Evolutionary conservation across 2,888 invertebrate genomes (phyloP), one percentile per base, ranked within the genome.

Genomic region (Endomychus coccineus): DNA sequence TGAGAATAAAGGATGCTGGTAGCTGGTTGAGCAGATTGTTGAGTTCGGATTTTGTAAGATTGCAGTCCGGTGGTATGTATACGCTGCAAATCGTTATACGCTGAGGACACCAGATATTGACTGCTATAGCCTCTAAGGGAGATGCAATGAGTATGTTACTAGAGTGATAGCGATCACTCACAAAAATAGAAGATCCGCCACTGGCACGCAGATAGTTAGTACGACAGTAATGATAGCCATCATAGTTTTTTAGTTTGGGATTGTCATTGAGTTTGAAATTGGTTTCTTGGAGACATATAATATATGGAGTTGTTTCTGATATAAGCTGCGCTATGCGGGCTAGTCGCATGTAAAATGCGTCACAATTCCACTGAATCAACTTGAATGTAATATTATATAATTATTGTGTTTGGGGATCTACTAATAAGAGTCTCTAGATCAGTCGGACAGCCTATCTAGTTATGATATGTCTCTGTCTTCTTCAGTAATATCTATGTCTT

Each of bases 201-300:
- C 39, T 41, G 10, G 44, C 41, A 36, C 29, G 14, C 4, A 16
- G 9, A 14, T 3, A 12, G 2, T 16, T 27, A 2, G 27, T 28
- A 16, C 29, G 24, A 13, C 30, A 21, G 3, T 33, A 5, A 10
- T 41, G 29, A 6, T 27, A 34, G 7, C 19, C 31, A 10, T 39
- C 21, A 15, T 30, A 42, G 13, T 30, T 33, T 36, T 34, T 42
- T 4, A 44, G 30, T 1, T 25, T 9, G 13, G 31, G 30, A 17
- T 25, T 34, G 5, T 44, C 21, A 6, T 31, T 11, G 2, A 27
- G 32, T 17, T 34, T 39, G n/a, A 39, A 34, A 17, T 42, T 40
- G 6, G 36, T 44, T 39, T 39, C 44, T 35, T 39, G 41, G n/a
- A 42, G 27, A 27, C 36, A 42, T 15, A 38, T 22, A n/a, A 38